Base-by-base conservation (phyloP, 2,888 invertebrate genomes). In the Colletes collaris region DNA sequence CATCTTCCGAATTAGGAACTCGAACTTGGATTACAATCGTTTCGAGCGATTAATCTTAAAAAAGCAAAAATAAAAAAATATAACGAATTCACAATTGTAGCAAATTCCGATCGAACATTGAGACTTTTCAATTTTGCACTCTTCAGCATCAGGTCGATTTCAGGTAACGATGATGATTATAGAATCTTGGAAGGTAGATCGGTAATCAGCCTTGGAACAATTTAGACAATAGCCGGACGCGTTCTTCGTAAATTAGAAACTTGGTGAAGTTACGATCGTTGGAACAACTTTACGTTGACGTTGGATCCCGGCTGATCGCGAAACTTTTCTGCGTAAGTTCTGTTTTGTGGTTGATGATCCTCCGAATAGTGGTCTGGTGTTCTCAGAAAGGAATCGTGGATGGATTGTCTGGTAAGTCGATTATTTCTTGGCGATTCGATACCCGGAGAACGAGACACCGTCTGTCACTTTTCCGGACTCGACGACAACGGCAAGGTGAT, bases 341-440 rank as follows among this genome's bases (percentile, higher is more conserved):
- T 6, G 44, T 52, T 19, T 40, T 10, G 62, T 44, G 10, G 27
- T 70, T 16, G 13, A 56, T 63, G 35, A 16, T 49, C 19, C 52
- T 59, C 44, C 27, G 13, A 58, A 16, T 8, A 0, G 0, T 8
- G 7, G 7, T 50, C 27, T 35, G 35, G 59, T 37, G 44, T 27
- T 55, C 13, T 35, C 7, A 27, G 27, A 27, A 27, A 19, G 4
- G 55, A 3, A 16, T 16, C 4, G 5, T 3, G 11, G 13, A 11
- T n/a, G 0, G n/a, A 73, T 72, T 16, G 6, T 46, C 10, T 35
- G 44, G 13, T 5, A 49, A 35, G 7, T 44, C 13, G 55, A 55
- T 91, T 86, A 92, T 83, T 91, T 93, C 84, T 92, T 93, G 75
- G 93, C 92, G 65, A 93, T 89, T 69, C 93, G 92, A 66, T 92